Percentiles rank a stretch among this genome's conserved stretches.
These are phyloP conservation scores for Meloidogyne floridensis DNA, from an alignment of 1,140 invertebrate species.

Conservation along the genomic window DNA sequence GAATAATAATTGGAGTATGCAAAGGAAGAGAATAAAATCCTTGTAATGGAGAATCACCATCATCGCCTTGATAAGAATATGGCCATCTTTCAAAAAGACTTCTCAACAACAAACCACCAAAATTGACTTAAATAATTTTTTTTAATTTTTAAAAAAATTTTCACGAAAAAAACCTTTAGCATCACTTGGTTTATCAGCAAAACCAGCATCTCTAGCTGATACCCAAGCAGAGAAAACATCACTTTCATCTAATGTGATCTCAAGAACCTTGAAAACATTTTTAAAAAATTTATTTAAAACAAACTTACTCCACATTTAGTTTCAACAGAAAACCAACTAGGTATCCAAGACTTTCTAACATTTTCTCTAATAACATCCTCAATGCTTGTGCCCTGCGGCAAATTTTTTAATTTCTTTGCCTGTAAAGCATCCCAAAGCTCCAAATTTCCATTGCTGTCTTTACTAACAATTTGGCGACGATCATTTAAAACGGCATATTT, in stretches of 20 bases:
- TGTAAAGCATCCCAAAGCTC: conserved; percentile 96
- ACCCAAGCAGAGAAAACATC: conserved; percentile 98
- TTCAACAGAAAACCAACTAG: conserved; percentile 99
- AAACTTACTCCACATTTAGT: conserved; percentile 87
- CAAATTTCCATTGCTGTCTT: conserved; percentile 92
- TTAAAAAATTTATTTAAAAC: conserved; percentile 1
- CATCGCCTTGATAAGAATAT: conserved; percentile 68
- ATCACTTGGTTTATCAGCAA: conserved; percentile 80
- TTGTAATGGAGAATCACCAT: conserved; percentile 72
- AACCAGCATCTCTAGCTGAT: conserved; percentile 87
- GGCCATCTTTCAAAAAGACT: conserved; percentile 95
- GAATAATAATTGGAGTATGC: conserved; percentile 95
- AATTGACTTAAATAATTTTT: conserved; percentile 76
- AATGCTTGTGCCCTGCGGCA: conserved; percentile 80
- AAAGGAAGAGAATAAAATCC: conserved; percentile 86
- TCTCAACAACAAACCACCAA: conserved; percentile 88
- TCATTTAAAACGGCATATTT: conserved; percentile 91
- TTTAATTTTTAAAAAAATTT: neutral
- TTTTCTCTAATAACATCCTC: conserved; percentile 90
- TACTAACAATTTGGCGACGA: conserved; percentile 91
- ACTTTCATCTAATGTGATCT: conserved; percentile 94
- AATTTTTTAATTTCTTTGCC: conserved; percentile 73
- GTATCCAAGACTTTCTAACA: conserved; percentile 91
- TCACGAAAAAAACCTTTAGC: conserved; percentile 75
- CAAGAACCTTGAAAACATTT: conserved; percentile 77